Evolutionary conservation across 1,140 invertebrate genomes (phyloP), one percentile per base, ranked within the genome.

Genomic region (Pinna nobilis): DNA sequence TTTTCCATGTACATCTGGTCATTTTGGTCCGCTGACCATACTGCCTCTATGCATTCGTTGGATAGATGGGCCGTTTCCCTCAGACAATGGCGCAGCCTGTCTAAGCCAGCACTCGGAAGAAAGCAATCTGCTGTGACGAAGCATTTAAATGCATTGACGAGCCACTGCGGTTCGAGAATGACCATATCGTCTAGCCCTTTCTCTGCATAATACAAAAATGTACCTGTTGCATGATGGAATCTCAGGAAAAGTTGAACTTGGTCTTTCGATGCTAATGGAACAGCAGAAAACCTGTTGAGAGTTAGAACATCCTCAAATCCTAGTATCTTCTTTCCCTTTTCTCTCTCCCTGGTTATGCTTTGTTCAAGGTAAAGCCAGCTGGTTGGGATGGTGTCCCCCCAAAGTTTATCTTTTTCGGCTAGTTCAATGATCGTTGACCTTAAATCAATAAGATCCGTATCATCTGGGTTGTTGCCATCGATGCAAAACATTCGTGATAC

Each of bases 191-290:
- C 18, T n/a, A 70, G 33, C 33, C 60, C 57, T 3, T 61, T 50
- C 51, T 70, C 68, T 51, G 49, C 37, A 28, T 59, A 70, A 25
- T 63, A 70, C 28, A 70, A 33, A 2, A 70, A 15, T 25, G 50
- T 70, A 18, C 68, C 68, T 1, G 63, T 61, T 20, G 57, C 68
- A 70, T 70, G 68, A 47, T 70, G 60, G 32, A 70, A 70, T 7
- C 39, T 37, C 28, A 69, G 41, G 28, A 74, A 74, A 20, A 74
- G n/a, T 20, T 74, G 49, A 3, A 74, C 39, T 37, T 63, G 47
- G 25, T 61, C 57, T 13, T 51, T 7, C 30, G 51, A 55, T 11
- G 25, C 47, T 2, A 74, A 30, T 30, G 64, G 64, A 39, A 53
- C 15, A 33, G 41, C 71, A 33, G 51, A 53, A 47, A 30, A 44